phyloP scores from a whole-genome alignment of 2,888 invertebrate genomes.

The Parasteatoda lunata region DNA sequence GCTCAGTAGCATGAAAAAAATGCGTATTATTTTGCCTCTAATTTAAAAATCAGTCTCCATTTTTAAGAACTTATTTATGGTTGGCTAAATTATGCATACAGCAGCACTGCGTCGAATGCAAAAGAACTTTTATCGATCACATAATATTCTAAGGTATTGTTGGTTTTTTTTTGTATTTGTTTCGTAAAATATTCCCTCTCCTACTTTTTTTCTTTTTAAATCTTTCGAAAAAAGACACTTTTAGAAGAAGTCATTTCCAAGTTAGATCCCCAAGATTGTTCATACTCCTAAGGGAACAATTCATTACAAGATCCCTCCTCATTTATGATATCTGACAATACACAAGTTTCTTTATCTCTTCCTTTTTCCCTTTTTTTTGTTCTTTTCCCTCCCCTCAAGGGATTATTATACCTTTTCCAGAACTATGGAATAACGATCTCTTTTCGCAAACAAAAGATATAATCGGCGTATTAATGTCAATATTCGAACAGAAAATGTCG shows the following conservation, averaged over 20 bases:
- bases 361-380: neutral
- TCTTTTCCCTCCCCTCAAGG: neutral
- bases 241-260: neutral
- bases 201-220: no score
- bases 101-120: no score
- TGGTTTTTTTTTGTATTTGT: no score
- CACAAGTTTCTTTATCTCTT: neutral
- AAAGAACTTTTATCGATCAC: no score
- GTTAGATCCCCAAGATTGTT: neutral
- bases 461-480: constrained; percentile 40
- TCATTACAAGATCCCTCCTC: neutral
- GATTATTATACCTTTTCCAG: constrained; percentile 17
- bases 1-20: no score
- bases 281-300: neutral
- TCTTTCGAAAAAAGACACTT: neutral
- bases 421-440: constrained; percentile 31
- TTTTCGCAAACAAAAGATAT: constrained; percentile 40
- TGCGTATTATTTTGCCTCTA: no score
- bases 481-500: constrained; percentile 8
- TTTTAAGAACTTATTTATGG: no score
- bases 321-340: constrained; percentile 3
- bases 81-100: no score
- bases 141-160: no score
- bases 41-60: no score
- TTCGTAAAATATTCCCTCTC: no score